phyloP scores from a whole-genome alignment of 2,113 vertebrate genomes.

The Cairina moschata region DNA sequence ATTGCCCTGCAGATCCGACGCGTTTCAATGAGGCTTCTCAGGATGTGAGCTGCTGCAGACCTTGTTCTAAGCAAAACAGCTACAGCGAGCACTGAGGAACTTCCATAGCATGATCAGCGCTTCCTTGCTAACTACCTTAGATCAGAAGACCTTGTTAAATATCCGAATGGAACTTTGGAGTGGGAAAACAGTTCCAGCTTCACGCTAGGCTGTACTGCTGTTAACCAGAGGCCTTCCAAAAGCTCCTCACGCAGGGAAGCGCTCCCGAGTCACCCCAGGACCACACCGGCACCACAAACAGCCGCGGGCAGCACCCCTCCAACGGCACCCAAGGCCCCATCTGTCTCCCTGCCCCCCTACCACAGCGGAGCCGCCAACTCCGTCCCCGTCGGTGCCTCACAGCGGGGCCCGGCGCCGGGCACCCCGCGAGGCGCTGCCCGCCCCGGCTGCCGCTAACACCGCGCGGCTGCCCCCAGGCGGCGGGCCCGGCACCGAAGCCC shows the following conservation, averaged over 20 bases:
- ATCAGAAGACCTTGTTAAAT: not conserved
- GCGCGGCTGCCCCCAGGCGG: too few species aligned
- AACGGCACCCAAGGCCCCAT: too few species aligned
- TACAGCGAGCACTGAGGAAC: not conserved
- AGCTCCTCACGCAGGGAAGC: not conserved
- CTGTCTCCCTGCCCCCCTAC: not conserved
- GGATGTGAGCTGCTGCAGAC: not conserved
- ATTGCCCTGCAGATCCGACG: not conserved
- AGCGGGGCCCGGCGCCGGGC: too few species aligned
- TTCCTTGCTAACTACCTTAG: not conserved
- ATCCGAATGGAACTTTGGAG: not conserved
- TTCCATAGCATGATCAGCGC: not conserved
- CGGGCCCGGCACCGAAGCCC: too few species aligned
- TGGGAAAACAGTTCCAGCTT: not conserved
- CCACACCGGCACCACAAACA: not conserved
- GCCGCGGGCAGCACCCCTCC: not conserved
- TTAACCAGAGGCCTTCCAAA: fast-evolving
- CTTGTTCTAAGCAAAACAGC: not conserved
- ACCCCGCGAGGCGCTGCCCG: too few species aligned
- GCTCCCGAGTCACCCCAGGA: not conserved
- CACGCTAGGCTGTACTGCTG: fast-evolving
- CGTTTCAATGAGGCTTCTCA: not conserved
- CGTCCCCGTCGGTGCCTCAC: fast-evolving
- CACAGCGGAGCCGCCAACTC: not conserved
- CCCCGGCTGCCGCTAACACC: too few species aligned